phyloP scores from a whole-genome alignment of 2,888 invertebrate genomes.

The Celastrina argiolus region DNA sequence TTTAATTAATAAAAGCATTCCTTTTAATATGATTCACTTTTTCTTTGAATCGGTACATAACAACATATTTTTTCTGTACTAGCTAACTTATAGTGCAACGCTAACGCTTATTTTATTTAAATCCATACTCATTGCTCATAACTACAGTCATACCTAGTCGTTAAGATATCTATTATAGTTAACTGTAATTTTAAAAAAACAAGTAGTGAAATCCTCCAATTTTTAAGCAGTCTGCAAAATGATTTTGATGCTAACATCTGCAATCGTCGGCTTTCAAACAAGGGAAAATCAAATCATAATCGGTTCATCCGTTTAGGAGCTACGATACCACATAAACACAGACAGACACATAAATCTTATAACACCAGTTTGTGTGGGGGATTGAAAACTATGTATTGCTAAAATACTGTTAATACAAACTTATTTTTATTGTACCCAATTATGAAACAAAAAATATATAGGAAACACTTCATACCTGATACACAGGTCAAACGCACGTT shows the following conservation, averaged over 20 bases:
- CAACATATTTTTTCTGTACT: not conserved
- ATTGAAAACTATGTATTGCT: not conserved
- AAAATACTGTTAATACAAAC: not conserved
- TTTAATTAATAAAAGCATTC: not conserved
- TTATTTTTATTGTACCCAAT: not conserved
- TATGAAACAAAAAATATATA: not conserved
- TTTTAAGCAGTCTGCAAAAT: too few relatives aligned
- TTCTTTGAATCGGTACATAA: not conserved
- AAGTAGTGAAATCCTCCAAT: too few relatives aligned
- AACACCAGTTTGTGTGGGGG: too few relatives aligned
- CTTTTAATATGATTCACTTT: not conserved
- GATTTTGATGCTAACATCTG: too few relatives aligned
- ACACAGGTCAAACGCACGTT: not conserved
- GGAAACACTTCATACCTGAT: not conserved
- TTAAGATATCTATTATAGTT: too few relatives aligned
- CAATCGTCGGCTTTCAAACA: too few relatives aligned
- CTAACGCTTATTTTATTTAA: not conserved
- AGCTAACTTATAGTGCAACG: not conserved
- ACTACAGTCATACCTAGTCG: too few relatives aligned
- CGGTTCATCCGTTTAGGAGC: too few relatives aligned
- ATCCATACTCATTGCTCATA: not conserved
- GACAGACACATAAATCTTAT: too few relatives aligned
- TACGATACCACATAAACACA: too few relatives aligned
- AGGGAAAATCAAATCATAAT: too few relatives aligned
- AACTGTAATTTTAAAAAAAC: too few relatives aligned